Base-by-base conservation (phyloP, 2,888 invertebrate species). In the Philonicus albiceps region DNA sequence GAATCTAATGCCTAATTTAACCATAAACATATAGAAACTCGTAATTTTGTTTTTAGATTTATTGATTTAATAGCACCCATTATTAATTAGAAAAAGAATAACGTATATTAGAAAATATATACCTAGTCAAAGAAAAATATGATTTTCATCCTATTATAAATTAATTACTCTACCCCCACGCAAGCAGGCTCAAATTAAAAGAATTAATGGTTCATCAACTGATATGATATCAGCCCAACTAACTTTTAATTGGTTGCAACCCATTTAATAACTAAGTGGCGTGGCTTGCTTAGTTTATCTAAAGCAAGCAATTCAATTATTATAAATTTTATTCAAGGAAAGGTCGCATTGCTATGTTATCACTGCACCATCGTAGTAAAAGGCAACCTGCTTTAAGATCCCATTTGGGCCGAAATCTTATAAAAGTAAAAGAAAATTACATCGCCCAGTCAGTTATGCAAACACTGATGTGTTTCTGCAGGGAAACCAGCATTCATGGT, bases 401-500 rank as follows among this genome's bases (percentile, higher is more conserved):
- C 1, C 55, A 85, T 49, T n/a, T 87, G 30, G 49, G 72, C 8
- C 72, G 31, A 34, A 85, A 78, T 31, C 13, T 85, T 7, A 75
- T 13, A 16, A 74, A 55, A 37, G 86, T 76, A 13, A 83, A 84
- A 13, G 19, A 49, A 1, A 87, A 88, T n/a, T 83, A 85, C 19
- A 86, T 87, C 40, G 13, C 87, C 2, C 72, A 75, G 16, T 86
- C 88, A 11, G 73, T 88, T 1, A 37, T 86, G 19, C 78, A 86
- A 53, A 88, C 88, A 4, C 40, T 83, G 3, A 30, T 53, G 73
- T 87, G 88, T 30, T 90, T 89, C 81, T 90, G 89, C 73, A 88
- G 88, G 13, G 88, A 89, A 43, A 89, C 90, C 3, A 88, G 88
- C n/a, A 86, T 90, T 19, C 90, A 90, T 64, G 90, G 90, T 1